Conservation (phyloP, 2,888 invertebrate species). For the Oligia latruncula region DNA sequence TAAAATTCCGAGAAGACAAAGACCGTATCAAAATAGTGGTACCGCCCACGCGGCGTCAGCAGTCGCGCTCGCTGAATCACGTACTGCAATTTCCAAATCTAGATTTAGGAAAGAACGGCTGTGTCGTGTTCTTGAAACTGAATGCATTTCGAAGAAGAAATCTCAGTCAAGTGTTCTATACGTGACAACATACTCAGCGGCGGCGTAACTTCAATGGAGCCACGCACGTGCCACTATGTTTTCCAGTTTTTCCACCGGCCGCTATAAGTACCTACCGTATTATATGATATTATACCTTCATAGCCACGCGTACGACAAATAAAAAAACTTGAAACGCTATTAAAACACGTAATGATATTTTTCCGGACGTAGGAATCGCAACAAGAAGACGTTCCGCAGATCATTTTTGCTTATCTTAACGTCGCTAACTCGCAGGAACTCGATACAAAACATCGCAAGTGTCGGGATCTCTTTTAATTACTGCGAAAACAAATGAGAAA, state of each 20-base stretch:
- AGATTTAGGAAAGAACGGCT: conserved; percentile 81
- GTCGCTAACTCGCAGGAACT: conserved; percentile 61
- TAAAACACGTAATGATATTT: conserved; percentile 66
- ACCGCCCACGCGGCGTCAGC: conserved; percentile 74
- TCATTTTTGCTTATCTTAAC: conserved; percentile 68
- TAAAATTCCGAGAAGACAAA: conserved; percentile 72
- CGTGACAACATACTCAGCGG: conserved; percentile 76
- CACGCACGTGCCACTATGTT: conserved; percentile 73
- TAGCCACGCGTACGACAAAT: conserved; percentile 64
- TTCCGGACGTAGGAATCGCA: conserved; percentile 62
- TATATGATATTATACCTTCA: conserved; percentile 64
- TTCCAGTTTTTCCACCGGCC: conserved; percentile 76
- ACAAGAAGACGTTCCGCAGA: conserved; percentile 63
- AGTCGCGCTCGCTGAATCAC: conserved; percentile 74
- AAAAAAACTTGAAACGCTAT: conserved; percentile 58
- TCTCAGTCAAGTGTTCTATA: conserved; percentile 74
- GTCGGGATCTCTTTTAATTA: conserved; percentile 70
- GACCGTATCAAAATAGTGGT: conserved; percentile 70
- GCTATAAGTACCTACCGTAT: conserved; percentile 57
- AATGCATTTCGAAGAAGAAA: conserved; percentile 83
- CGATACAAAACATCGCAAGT: conserved; percentile 72
- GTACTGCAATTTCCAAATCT: conserved; percentile 84
- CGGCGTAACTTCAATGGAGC: conserved; percentile 80
- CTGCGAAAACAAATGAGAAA: conserved; percentile 74
- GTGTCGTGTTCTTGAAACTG: conserved; percentile 78